These are phyloP conservation scores for Percina caprodes DNA, from an alignment of 2,113 vertebrate species.

Conservation along the genomic window DNA sequence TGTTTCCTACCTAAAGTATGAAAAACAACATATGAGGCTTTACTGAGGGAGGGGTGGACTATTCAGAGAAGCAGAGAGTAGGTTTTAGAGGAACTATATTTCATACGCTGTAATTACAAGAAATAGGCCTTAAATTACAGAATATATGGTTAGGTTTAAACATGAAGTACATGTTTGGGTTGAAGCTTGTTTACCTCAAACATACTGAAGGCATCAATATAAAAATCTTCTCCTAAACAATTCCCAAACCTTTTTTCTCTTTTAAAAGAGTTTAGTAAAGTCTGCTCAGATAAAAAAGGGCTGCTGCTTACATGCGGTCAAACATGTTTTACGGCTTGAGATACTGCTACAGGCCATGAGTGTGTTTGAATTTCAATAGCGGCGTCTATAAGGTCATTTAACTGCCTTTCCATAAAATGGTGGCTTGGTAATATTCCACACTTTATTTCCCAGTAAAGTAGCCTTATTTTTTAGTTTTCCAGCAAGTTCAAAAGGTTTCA, in stretches of 20 bases:
- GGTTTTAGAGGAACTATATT: slow-evolving; percentile 50
- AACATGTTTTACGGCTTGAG: slow-evolving; percentile 27
- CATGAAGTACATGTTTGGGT: slow-evolving; percentile 19
- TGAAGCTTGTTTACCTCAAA: slow-evolving; percentile 20
- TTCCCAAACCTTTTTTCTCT: neutral
- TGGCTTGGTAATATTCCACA: neutral
- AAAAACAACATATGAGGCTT: slow-evolving; percentile 53
- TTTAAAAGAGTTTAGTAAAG: neutral
- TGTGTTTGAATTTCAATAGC: slow-evolving; percentile 32
- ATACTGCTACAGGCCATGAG: neutral
- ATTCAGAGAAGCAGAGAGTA: slow-evolving; percentile 61
- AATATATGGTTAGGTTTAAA: slow-evolving; percentile 60
- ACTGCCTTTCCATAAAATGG: slow-evolving; percentile 27
- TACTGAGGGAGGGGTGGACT: slow-evolving; percentile 51
- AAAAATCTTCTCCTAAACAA: neutral
- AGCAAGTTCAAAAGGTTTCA: neutral
- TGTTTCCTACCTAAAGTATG: slow-evolving; percentile 35
- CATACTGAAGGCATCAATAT: neutral
- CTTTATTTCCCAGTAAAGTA: slow-evolving; percentile 7
- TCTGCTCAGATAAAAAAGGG: neutral
- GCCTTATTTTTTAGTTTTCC: neutral
- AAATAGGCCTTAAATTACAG: slow-evolving; percentile 64
- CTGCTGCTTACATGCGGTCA: neutral
- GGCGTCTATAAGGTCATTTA: slow-evolving; percentile 29
- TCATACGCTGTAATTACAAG: slow-evolving; percentile 62